phyloP scores from a whole-genome alignment of 2,888 invertebrate genomes.

The Xestoiulus laeticollis region DNA sequence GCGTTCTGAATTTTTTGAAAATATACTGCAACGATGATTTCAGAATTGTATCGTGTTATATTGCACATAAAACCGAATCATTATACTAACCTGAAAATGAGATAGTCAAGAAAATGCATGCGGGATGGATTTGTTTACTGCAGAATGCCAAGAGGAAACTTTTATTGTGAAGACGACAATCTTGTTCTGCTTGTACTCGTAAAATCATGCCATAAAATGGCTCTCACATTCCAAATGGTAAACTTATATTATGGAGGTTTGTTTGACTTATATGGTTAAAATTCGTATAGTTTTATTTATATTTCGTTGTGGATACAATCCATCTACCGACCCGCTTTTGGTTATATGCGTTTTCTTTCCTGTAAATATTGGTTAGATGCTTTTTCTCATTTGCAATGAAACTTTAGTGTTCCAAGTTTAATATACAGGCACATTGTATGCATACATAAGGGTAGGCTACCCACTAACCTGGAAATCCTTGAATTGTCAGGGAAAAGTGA shows the following conservation, averaged over 20 bases:
- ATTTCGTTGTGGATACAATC: not conserved
- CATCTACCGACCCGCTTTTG: not conserved
- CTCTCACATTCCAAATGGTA: not conserved
- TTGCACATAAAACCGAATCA: not conserved
- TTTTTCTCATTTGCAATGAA: too few relatives aligned
- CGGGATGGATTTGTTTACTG: not conserved
- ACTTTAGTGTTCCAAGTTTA: too few relatives aligned
- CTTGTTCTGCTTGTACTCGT: not conserved
- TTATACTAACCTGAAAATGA: not conserved
- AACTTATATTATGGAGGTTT: not conserved
- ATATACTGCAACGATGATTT: not conserved
- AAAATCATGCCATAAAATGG: not conserved
- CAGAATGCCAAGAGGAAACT: not conserved
- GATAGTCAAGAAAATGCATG: not conserved
- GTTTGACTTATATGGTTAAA: not conserved
- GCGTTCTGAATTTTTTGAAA: not conserved
- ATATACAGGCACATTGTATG: too few relatives aligned
- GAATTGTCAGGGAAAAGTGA: too few relatives aligned
- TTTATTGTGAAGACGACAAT: not conserved
- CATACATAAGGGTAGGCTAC: too few relatives aligned
- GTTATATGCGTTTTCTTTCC: not conserved
- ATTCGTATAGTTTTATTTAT: not conserved
- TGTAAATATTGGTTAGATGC: too few relatives aligned
- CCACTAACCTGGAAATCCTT: too few relatives aligned
- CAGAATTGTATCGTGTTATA: not conserved